A percentile compares a stretch with the other conserved stretches of the same genome.
Evolutionary conservation across 2,113 vertebrate genomes (phyloP).

Genomic region (Bufo bufo): DNA sequence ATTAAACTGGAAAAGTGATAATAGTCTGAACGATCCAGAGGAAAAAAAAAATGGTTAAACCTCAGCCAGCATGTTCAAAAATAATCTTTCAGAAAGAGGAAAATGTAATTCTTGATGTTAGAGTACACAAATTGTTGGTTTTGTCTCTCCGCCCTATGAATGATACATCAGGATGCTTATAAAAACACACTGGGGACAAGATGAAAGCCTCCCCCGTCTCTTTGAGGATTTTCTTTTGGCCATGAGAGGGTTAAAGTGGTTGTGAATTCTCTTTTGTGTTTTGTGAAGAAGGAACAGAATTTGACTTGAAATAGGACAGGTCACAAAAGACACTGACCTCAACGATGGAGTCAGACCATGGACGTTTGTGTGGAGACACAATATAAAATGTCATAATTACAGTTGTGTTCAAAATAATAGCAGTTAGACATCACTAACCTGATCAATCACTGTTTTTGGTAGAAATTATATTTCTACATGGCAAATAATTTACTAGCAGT

Average conservation of each 20-base stretch:
- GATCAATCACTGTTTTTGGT: too few species aligned
- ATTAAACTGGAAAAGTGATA: conserved; percentile 51
- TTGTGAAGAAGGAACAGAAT: conserved; percentile 35
- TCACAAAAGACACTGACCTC: conserved; percentile 29
- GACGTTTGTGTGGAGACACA: background rate
- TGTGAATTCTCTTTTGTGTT: conserved; percentile 43
- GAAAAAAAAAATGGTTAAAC: conserved; percentile 12
- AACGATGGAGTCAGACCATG: background rate
- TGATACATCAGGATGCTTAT: conserved; percentile 49
- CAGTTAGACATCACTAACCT: too few species aligned
- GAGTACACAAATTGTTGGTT: conserved; percentile 45
- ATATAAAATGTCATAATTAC: background rate
- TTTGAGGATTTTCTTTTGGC: conserved; percentile 41
- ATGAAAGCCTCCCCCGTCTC: conserved; percentile 37
- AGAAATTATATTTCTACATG: too few species aligned
- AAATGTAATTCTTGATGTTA: conserved; percentile 42
- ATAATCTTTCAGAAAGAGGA: conserved; percentile 11
- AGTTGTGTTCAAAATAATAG: too few species aligned
- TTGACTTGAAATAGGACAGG: conserved; percentile 38
- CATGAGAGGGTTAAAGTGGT: conserved; percentile 42
- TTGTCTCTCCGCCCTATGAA: conserved; percentile 44
- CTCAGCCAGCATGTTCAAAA: conserved; percentile 23
- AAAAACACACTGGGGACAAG: conserved; percentile 48
- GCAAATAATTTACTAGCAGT: too few species aligned
- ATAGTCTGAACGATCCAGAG: conserved; percentile 44